These are phyloP conservation scores for Cherax destructor DNA, from an alignment of 1,140 invertebrate species.

Conservation along the genomic window DNA sequence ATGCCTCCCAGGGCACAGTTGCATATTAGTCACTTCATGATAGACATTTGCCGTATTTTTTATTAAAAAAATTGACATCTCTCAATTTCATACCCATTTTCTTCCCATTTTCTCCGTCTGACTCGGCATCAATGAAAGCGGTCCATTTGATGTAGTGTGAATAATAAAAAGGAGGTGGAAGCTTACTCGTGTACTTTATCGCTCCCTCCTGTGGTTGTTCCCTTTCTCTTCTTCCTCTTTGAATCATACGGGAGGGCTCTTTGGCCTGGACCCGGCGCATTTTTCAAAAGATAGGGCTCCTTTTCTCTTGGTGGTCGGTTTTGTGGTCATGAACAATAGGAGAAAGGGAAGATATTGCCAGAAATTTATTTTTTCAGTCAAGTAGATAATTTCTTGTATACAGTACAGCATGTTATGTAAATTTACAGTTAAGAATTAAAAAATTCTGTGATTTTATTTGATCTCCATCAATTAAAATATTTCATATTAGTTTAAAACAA, in stretches of 20 bases:
- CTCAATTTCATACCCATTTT: background rate
- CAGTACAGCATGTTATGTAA: background rate
- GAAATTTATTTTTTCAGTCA: background rate
- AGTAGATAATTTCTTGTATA: background rate
- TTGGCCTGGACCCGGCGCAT: constrained; percentile 16
- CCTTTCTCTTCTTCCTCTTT: constrained; percentile 37
- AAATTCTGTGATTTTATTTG: background rate
- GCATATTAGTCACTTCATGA: background rate
- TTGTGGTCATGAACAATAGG: constrained; percentile 35
- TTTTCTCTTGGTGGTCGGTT: constrained; percentile 35
- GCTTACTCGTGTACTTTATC: constrained; percentile 57
- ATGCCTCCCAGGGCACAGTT: background rate
- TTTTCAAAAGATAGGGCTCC: constrained; percentile 36
- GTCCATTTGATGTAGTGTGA: constrained; percentile 57
- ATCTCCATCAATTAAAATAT: background rate
- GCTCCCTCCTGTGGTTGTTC: constrained; percentile 50
- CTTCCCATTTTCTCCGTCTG: constrained; percentile 12
- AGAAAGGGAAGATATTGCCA: constrained; percentile 36
- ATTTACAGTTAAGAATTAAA: background rate
- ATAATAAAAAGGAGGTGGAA: constrained; percentile 53
- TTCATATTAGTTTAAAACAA: background rate
- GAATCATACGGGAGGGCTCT: constrained; percentile 52
- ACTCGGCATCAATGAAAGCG: constrained; percentile 45
- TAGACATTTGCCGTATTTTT: background rate
- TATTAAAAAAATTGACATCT: background rate